Evolutionary conservation across 2,113 vertebrate genomes (phyloP), one percentile per base, ranked within the genome.

Genomic region (Melanerpes formicivorus): DNA sequence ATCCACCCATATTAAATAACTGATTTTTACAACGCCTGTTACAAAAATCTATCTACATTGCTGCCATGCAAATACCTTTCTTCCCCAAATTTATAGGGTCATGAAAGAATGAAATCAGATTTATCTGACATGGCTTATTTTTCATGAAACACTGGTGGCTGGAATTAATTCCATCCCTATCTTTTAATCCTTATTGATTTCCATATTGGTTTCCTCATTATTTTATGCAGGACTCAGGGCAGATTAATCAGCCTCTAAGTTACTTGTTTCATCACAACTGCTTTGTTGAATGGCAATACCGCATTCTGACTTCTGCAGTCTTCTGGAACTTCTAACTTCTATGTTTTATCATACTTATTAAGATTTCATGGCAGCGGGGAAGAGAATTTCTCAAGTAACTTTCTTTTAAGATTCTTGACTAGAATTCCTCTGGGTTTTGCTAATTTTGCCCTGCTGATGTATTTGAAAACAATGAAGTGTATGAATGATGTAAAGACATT

Each of bases 141-240:
- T 76, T 72, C 63, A 30, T 46, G 74, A 89, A 70, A 69, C 1
- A 6, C 18, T 69, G 50, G 78, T 93, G 88, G 40, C 65, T 81
- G 59, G 66, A 83, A 89, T 93, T 92, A 88, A 92, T 82, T 77
- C 70, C 73, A 69, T 70, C 84, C 55, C 32, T 90, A 76, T 91
- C 70, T 92, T 87, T 84, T 90, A 94, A 95, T 94, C 67, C 90
- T 77, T 56, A 82, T n/a, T 92, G 84, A 84, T 81, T 88, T 69
- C 80, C 55, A 5, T 80, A 87, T 81, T 74, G 77, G 17, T 25
- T 79, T 73, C 72, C 79, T 94, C 63, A 32, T 94, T 92, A 63
- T 91, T 93, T 79, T 66, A 14, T 46, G 52, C 1, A 0, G 52
- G 74, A 63, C 12, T 59, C 29, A 59, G 84, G 55, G 32, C 18